Evolutionary conservation across 2,888 invertebrate genomes (phyloP), one percentile per base, ranked within the genome.

Genomic region (Petrophora chlorosata): DNA sequence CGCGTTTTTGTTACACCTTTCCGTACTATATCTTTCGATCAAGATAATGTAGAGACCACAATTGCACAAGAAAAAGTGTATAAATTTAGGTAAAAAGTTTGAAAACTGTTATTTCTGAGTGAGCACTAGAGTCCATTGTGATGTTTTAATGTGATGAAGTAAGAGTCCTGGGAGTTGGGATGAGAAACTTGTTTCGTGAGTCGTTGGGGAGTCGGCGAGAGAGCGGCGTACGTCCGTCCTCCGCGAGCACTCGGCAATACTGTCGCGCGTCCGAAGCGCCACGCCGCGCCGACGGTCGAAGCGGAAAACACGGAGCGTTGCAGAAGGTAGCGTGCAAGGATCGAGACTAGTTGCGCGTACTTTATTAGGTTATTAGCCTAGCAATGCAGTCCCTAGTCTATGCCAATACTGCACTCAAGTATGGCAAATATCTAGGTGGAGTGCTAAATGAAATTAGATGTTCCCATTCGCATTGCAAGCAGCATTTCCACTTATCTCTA

Each of bases 181-280:
- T 65, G 52, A 64, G 60, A 81, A 89, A 89, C 89, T 89, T 88
- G 82, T 89, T 88, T 84, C 89, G 89, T 63, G 70, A 60, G 65
- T 46, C 9, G 56, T 63, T 63, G 63, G 55, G 62, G 65, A 61
- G 63, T 60, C 52, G 41, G 54, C 32, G 29, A 43, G 38, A 60
- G 53, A 65, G 64, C 42, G 58, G 62, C 79, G 74, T 74, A 75
- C 89, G 83, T 84, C 86, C 80, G 65, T 65, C 67, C 76, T 56
- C 55, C 36, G 56, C 73, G 67, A 81, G 70, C 75, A 75, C 81
- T 67, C 65, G 70, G 71, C 74, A 67, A 61, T 71, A 88, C 88
- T 87, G 75, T 65, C 70, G 61, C 63, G 78, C 85, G 84, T 82
- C 53, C 47, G 51, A 44, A 64, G 85, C 87, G 88, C 82, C 87